phyloP scores from a whole-genome alignment of 2,797 vertebrate genomes.

The Cottoperca gobio region DNA sequence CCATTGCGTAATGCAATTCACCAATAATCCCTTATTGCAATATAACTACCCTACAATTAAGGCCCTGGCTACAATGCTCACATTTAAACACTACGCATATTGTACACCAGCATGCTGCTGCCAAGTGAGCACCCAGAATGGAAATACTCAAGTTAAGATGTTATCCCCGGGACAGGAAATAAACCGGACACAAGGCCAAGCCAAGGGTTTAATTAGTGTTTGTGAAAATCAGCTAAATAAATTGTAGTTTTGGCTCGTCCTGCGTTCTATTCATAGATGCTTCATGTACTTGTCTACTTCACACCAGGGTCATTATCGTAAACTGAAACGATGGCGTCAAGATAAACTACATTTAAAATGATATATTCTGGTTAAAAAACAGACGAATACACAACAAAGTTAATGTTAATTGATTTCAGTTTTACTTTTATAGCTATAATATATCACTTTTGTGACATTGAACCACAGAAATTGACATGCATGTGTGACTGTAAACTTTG shows the following conservation, averaged over 20 bases:
- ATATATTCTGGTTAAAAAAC: too few relatives aligned
- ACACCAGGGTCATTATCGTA: too few relatives aligned
- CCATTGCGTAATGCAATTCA: constrained; percentile 58
- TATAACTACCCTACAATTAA: constrained; percentile 59
- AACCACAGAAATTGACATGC: too few relatives aligned
- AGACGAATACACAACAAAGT: too few relatives aligned
- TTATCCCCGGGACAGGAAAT: constrained; percentile 28
- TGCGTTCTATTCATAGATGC: neutral
- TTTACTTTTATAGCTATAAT: too few relatives aligned
- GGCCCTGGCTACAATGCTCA: constrained; percentile 10
- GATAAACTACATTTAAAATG: too few relatives aligned
- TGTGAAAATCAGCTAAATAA: constrained; percentile 13
- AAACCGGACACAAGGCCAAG: constrained; percentile 17
- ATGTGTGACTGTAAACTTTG: neutral
- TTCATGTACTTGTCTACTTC: neutral
- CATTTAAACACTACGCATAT: constrained; percentile 43
- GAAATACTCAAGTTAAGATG: constrained; percentile 33
- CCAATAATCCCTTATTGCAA: constrained; percentile 64
- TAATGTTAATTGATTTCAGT: too few relatives aligned
- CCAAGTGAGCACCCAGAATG: constrained; percentile 43
- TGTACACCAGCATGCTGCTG: constrained; percentile 7
- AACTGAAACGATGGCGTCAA: too few relatives aligned
- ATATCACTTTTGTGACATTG: too few relatives aligned
- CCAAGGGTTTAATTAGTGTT: neutral
- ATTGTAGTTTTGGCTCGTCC: neutral